Base-by-base conservation (phyloP, 2,888 invertebrate genomes). In the Trachelus stipa region DNA sequence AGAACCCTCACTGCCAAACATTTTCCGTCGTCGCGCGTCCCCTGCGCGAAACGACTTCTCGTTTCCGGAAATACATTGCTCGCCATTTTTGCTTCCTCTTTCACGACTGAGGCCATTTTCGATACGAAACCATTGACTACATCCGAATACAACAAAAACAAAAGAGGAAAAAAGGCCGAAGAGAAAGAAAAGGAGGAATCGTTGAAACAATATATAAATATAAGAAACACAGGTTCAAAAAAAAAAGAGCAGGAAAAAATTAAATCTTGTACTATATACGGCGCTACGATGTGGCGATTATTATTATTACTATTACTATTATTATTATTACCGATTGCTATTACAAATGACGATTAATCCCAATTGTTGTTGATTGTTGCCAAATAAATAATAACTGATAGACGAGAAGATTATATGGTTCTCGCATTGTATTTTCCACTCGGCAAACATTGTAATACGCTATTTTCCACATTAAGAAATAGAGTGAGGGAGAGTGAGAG, bases 351-450 rank as follows among this genome's bases (percentile, higher is more conserved):
- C 77, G 80, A 80, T 73, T 79, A 81, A 87, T 87, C 88, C 88
- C 86, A 85, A 87, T 91, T 88, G 90, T 90, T 91, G 90, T 91
- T 91, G 87, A 91, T 90, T 90, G 91, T 91, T 91, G 91, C 90
- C 91, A 91, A 91, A 90, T 88, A 89, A 87, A 82, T 88, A 85
- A 80, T 88, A 85, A 80, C 78, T 76, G 79, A 82, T 79, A 79
- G 73, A 80, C 77, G 78, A 77, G 74, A 76, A 73, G 75, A 71
- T 71, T 71, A 69, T 30, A 12, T 31, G 15, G 31, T 71, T 71
- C 71, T 12, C 31, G 71, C 73, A 78, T 80, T 83, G 86, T 89
- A 89, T 89, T 89, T 90, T 89, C 88, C 89, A 88, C 85, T 87
- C 82, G 86, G 84, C 83, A 84, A 87, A 85, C 84, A 86, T 88